Percentiles rank a stretch among this genome's conserved stretches.
phyloP scores from a whole-genome alignment of 2,888 invertebrate genomes.

The Cephalotes varians region DNA sequence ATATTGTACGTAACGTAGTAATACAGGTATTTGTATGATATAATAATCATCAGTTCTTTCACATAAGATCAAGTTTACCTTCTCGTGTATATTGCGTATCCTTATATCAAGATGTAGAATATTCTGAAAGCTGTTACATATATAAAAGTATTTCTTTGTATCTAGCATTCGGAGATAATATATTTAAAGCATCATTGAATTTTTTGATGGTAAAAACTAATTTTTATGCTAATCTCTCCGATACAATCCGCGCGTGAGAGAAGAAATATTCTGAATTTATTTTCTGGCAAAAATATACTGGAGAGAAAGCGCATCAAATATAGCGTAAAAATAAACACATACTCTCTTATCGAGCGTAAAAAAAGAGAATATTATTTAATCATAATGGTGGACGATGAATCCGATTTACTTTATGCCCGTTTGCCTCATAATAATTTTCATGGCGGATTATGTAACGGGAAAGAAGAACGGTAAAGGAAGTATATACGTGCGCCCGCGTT shows the following conservation, averaged over 20 bases:
- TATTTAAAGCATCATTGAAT: conserved; percentile 28
- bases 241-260: conserved; percentile 27
- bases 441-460: conserved; percentile 54
- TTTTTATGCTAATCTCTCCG: conserved; percentile 45
- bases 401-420: conserved; percentile 65
- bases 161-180: background rate
- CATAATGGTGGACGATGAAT: conserved; percentile 69
- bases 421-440: conserved; percentile 72
- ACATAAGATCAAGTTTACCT: background rate
- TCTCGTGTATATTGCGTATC: background rate
- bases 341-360: background rate
- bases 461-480: background rate
- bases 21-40: background rate
- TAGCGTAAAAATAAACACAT: conserved; percentile 27
- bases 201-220: background rate
- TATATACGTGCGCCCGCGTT: background rate
- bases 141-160: conserved; percentile 38
- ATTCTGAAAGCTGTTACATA: background rate
- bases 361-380: conserved; percentile 29
- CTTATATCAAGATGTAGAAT: background rate
- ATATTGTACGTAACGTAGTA: background rate
- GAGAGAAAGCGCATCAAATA: background rate
- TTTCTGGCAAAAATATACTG: conserved; percentile 25
- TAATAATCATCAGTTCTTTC: background rate
- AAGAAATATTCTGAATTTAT: conserved; percentile 9